Evolutionary conservation across 2,113 vertebrate genomes (phyloP), one percentile per base, ranked within the genome.

Genomic region (Lota lota): DNA sequence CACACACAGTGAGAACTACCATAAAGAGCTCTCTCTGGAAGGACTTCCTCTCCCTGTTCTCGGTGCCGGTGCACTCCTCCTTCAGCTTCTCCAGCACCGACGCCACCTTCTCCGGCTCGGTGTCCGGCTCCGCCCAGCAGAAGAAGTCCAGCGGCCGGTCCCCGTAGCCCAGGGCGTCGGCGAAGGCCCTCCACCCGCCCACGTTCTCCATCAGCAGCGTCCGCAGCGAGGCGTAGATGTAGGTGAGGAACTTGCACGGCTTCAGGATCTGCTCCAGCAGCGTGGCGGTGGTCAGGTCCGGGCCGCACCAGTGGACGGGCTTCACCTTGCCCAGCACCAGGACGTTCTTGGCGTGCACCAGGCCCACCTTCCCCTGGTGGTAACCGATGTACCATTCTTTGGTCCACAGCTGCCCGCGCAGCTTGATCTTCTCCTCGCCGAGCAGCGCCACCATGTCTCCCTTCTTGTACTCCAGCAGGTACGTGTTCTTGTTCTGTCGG

Each of bases 321-420:
- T 94, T 92, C 16, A 93, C 91, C 69, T 92, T 94, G 1, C 96
- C 96, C 4, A 98, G 90, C 66, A 98, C 89, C 22, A 99, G 87
- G 68, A 99, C 92, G 0, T 99, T 99, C 88, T 96, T 97, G 75
- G 94, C 89, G 2, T 99, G 97, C 63, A 99, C 94, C 0, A 99
- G 93, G 14, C 97, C 97, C 0, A 95, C 75, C 78, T 91, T 95
- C 1, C 97, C 97, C 83, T 97, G 96, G 85, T 97, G 95, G 84
- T 94, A 99, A 67, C 95, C 97, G 0, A 97, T 96, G 75, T 98
- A 99, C 97, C 97, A 99, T 85, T 99, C 97, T 83, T 99, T 99
- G 76, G 95, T 98, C 92, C 97, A 94, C 62, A 98, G 88, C 67
- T 98, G 96, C 4, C 97, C 97, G 81, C 93, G 93, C 4, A 99